Conservation (phyloP, 2,113 vertebrate species). For the Campylorhamphus procurvoides region DNA sequence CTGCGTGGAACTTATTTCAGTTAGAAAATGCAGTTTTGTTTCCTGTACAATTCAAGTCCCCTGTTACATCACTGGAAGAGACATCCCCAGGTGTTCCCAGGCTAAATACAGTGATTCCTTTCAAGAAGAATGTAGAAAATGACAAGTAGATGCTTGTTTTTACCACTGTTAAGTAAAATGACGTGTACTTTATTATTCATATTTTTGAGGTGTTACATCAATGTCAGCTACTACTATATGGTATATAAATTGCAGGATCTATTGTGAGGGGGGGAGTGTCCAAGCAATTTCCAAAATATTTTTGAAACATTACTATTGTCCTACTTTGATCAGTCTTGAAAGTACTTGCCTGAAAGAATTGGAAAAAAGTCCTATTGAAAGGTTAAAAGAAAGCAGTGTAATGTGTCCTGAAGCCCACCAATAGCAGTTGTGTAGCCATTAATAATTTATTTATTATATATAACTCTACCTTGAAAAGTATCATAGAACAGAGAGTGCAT, state of each 20-base stretch:
- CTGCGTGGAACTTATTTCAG: neutral
- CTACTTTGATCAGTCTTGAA: neutral
- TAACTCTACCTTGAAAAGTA: neutral
- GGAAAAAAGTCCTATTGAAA: neutral
- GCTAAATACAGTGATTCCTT: neutral
- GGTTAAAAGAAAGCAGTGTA: neutral
- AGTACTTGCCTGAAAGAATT: neutral
- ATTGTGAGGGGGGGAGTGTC: neutral
- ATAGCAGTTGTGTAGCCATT: neutral
- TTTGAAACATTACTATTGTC: neutral
- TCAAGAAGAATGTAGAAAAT: neutral
- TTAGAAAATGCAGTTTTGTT: neutral
- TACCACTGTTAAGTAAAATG: neutral
- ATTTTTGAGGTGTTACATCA: neutral
- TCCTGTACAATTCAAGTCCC: neutral
- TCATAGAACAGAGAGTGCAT: neutral
- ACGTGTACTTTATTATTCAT: fast-evolving
- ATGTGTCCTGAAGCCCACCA: neutral
- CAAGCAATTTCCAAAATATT: neutral
- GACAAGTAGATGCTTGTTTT: neutral
- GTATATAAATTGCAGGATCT: neutral
- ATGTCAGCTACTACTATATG: fast-evolving
- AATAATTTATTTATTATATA: neutral
- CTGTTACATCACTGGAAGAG: neutral
- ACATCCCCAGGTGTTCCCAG: neutral